Percentiles rank a stretch among this genome's conserved stretches.
Conservation (phyloP, 2,113 vertebrate genomes). For the Sula dactylatra region DNA sequence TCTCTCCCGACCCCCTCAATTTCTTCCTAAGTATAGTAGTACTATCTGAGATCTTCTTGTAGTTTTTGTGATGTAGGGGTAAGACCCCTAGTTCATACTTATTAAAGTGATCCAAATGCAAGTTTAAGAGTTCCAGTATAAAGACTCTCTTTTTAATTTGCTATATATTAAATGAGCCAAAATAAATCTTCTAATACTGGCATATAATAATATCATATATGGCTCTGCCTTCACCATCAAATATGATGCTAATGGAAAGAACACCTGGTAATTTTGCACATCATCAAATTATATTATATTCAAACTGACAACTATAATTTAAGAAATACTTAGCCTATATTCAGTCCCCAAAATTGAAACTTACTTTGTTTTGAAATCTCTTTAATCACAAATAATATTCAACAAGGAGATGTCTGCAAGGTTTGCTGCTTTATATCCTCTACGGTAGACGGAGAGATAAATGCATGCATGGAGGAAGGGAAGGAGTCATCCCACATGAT, state of each 20-base stretch:
- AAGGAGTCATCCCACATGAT: not conserved
- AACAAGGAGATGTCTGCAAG: not conserved
- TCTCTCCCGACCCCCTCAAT: fast-evolving
- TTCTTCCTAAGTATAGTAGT: not conserved
- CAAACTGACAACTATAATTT: not conserved
- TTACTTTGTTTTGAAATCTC: not conserved
- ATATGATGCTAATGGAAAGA: not conserved
- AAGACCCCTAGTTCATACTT: not conserved
- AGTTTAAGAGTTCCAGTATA: not conserved
- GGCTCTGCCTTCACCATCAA: not conserved
- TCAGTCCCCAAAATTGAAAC: not conserved
- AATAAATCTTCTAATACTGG: not conserved
- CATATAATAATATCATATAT: not conserved
- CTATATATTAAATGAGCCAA: not conserved
- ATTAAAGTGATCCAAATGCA: not conserved
- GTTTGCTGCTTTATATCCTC: not conserved
- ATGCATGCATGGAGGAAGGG: not conserved
- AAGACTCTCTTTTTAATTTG: not conserved
- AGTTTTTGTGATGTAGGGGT: not conserved
- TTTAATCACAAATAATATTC: not conserved
- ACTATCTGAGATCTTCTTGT: not conserved
- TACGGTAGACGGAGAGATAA: not conserved
- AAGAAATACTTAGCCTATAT: not conserved
- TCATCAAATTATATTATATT: not conserved
- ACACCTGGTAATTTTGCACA: not conserved